Conservation (phyloP, 2,113 vertebrate genomes). For the Hippoglossus stenolepis region DNA sequence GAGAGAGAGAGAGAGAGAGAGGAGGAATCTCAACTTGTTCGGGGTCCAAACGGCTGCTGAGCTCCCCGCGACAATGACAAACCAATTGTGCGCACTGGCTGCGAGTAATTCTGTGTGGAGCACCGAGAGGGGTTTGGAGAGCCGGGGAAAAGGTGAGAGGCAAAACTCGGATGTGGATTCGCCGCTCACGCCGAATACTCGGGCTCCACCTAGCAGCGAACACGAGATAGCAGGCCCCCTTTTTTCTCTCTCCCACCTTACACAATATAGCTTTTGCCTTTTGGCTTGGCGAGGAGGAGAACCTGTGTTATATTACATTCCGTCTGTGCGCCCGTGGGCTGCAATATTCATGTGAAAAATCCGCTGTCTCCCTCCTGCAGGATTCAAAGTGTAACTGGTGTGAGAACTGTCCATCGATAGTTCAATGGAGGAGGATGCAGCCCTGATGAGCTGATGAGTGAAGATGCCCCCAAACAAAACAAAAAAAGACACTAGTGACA, state of each 20-base stretch:
- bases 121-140: conserved; percentile 44
- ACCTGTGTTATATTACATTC: conserved; percentile 51
- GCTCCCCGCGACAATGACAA: conserved; percentile 70
- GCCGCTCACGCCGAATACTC: conserved; percentile 74
- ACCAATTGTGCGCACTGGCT: conserved; percentile 76
- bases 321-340: conserved; percentile 45
- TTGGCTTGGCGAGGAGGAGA: conserved; percentile 27
- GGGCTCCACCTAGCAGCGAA: conserved; percentile 84
- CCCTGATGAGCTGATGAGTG: neutral
- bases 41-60: conserved; percentile 54
- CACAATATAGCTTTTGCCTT: conserved; percentile 8
- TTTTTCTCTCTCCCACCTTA: neutral
- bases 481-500: no score
- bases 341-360: conserved; percentile 44
- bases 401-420: conserved; percentile 10
- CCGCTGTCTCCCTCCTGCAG: conserved; percentile 21
- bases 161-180: conserved; percentile 71
- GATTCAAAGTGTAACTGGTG: conserved; percentile 11
- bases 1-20: neutral
- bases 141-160: conserved; percentile 71
- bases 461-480: neutral
- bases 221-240: conserved; percentile 36
- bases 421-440: conserved; percentile 1
- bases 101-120: conserved; percentile 68
- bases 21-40: conserved; percentile 52